Conservation (phyloP, 2,888 invertebrate species). For the Podotricha telesiphe region DNA sequence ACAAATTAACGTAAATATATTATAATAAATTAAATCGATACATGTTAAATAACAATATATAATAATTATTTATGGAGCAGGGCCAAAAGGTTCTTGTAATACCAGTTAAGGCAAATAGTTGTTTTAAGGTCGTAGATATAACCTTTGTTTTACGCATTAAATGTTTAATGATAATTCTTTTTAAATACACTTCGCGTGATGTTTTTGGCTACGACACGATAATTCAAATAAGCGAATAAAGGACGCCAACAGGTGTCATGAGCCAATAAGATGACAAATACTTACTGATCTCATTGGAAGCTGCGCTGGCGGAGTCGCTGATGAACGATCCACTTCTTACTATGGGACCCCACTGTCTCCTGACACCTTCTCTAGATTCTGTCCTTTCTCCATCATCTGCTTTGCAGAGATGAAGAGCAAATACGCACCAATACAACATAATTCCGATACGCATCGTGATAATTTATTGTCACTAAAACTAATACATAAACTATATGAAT, state of each 20-base stretch:
- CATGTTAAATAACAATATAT: slow-evolving; percentile 1
- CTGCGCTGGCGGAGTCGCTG: slow-evolving; percentile 62
- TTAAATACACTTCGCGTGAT: slow-evolving; percentile 35
- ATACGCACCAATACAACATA: slow-evolving; percentile 81
- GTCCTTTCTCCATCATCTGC: slow-evolving; percentile 77
- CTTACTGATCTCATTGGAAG: slow-evolving; percentile 78
- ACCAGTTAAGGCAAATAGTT: slow-evolving; percentile 48
- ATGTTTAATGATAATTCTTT: slow-evolving; percentile 29
- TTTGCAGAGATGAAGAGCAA: slow-evolving; percentile 77
- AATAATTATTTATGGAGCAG: slow-evolving; percentile 33
- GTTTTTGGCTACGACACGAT: slow-evolving; percentile 39
- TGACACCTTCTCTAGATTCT: slow-evolving; percentile 70
- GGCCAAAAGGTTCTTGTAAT: slow-evolving; percentile 41
- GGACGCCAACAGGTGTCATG: slow-evolving; percentile 71
- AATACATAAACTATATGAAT: slow-evolving; percentile 65
- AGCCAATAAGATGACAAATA: slow-evolving; percentile 57
- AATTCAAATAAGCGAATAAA: slow-evolving; percentile 40
- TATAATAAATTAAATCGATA: slow-evolving; percentile 2
- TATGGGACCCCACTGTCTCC: slow-evolving; percentile 75
- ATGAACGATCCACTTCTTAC: slow-evolving; percentile 68
- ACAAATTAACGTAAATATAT: not conserved
- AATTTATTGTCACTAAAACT: slow-evolving; percentile 73
- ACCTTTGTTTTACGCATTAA: slow-evolving; percentile 32
- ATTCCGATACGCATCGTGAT: slow-evolving; percentile 82
- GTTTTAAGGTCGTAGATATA: slow-evolving; percentile 41